phyloP scores from a whole-genome alignment of 1,140 invertebrate species.

The Centruroides vittatus region DNA sequence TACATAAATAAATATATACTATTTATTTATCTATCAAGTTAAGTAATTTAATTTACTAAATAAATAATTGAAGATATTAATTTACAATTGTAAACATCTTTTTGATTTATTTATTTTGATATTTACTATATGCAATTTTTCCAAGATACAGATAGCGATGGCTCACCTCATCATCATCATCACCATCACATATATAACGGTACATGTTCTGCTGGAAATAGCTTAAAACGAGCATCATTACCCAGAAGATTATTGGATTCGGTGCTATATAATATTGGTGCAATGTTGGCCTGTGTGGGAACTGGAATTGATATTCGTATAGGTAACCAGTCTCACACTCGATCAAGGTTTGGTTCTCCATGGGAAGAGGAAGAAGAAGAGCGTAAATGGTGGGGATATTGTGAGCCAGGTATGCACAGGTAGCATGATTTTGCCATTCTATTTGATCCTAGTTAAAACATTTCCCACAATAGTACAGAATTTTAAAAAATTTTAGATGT shows the following conservation, averaged over 20 bases:
- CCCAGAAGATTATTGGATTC: constrained; percentile 48
- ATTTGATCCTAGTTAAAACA: not conserved
- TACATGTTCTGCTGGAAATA: not conserved
- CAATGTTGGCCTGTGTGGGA: constrained; percentile 71
- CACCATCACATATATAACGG: no score
- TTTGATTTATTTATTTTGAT: no score
- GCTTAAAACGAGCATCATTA: constrained; percentile 7
- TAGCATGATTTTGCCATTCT: not conserved
- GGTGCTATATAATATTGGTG: constrained; percentile 77
- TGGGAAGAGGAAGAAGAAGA: constrained; percentile 25
- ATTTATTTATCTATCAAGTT: no score
- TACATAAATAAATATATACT: no score
- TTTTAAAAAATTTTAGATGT: not conserved
- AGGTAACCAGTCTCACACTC: constrained; percentile 65
- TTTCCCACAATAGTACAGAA: not conserved
- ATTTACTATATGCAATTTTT: no score
- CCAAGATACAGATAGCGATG: no score
- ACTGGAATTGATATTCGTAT: constrained; percentile 79
- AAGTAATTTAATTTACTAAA: no score
- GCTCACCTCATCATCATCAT: no score
- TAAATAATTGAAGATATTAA: no score
- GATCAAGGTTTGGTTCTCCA: constrained; percentile 53
- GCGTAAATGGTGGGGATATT: constrained; percentile 29
- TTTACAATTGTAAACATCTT: no score
- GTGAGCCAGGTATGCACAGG: constrained; percentile 13